Conservation (phyloP, 2,113 vertebrate genomes). For the Larimichthys polyactis region DNA sequence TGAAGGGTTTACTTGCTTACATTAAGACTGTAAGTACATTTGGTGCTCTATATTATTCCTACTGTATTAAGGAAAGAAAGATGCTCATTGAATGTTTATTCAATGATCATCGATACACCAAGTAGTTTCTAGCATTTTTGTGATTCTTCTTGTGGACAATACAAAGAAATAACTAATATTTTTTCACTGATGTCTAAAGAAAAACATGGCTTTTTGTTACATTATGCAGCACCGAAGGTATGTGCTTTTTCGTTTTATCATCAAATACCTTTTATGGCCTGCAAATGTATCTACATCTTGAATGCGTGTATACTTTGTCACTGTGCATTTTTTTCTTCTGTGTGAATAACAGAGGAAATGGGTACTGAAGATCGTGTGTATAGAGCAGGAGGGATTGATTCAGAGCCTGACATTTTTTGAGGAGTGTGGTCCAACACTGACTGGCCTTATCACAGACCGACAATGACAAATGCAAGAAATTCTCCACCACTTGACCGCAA, state of each 20-base stretch:
- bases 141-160: neutral
- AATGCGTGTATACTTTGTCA: neutral
- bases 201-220: neutral
- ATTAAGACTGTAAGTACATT: constrained; percentile 2
- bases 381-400: neutral
- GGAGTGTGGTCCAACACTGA: neutral
- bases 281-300: neutral
- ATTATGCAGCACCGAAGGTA: neutral
- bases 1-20: constrained; percentile 4
- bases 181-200: neutral
- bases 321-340: neutral
- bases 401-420: constrained; percentile 3
- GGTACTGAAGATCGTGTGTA: neutral
- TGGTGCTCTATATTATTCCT: neutral
- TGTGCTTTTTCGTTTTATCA: neutral
- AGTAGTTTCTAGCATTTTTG: neutral
- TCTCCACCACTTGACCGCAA: neutral
- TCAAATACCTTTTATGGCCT: neutral
- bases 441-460: neutral
- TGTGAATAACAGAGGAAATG: neutral
- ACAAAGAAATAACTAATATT: neutral
- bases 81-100: neutral
- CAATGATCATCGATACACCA: neutral
- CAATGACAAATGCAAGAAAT: neutral
- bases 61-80: neutral